Conservation (phyloP, 2,797 vertebrate species). For the Melanotaenia parkinsoni region DNA sequence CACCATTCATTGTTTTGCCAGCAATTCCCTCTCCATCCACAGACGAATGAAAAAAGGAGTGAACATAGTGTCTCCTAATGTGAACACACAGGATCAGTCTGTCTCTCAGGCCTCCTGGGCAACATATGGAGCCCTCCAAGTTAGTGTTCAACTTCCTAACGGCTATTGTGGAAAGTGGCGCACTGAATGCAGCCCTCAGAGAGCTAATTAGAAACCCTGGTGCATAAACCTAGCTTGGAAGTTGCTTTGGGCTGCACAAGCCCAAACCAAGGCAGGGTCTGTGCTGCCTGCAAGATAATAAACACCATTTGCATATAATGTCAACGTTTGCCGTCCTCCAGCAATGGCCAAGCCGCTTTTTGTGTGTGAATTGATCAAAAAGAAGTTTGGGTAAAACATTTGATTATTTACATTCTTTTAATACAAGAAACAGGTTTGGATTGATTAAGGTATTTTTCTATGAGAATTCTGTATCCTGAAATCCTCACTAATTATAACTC, state of each 20-base stretch:
- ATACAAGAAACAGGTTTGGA: slow-evolving; percentile 52
- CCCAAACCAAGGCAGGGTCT: slow-evolving; percentile 78
- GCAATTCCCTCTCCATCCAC: slow-evolving; percentile 35
- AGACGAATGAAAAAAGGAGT: slow-evolving; percentile 48
- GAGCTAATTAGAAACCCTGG: slow-evolving; percentile 87
- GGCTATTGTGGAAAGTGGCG: slow-evolving; percentile 80
- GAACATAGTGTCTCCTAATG: slow-evolving; percentile 62
- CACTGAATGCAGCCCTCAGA: slow-evolving; percentile 81
- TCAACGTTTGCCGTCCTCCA: slow-evolving; percentile 75
- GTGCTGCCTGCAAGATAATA: slow-evolving; percentile 82
- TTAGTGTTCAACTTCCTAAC: slow-evolving; percentile 80
- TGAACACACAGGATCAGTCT: slow-evolving; percentile 60
- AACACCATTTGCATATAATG: slow-evolving; percentile 87
- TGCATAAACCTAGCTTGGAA: slow-evolving; percentile 82
- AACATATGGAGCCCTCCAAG: slow-evolving; percentile 85
- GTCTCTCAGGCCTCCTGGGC: slow-evolving; percentile 81
- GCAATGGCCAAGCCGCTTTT: slow-evolving; percentile 64
- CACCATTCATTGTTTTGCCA: slow-evolving; percentile 42
- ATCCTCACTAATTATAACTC: slow-evolving; percentile 74
- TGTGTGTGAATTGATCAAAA: slow-evolving; percentile 67
- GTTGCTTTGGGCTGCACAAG: slow-evolving; percentile 81
- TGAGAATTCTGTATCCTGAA: slow-evolving; percentile 63
- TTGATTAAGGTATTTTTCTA: slow-evolving; percentile 42
- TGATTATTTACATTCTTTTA: slow-evolving; percentile 61
- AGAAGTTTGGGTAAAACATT: slow-evolving; percentile 58